phyloP scores from a whole-genome alignment of 2,888 invertebrate species.

The Meloe dianella region DNA sequence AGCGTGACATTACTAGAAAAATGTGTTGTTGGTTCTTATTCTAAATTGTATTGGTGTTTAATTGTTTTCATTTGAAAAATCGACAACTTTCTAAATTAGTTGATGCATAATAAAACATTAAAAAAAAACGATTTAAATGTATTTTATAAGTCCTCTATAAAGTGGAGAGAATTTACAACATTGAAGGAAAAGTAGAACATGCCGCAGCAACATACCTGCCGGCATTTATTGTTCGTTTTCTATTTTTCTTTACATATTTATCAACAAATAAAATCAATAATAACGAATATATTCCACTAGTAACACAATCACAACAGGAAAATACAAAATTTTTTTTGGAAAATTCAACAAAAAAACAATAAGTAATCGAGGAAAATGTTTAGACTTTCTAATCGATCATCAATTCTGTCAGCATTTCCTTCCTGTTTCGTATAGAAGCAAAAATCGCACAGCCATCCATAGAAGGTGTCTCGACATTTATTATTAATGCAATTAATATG shows the following conservation, averaged over 20 bases:
- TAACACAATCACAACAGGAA: too few relatives aligned
- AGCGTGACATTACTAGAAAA: background rate
- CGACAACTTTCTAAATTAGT: conserved; percentile 4
- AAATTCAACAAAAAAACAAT: background rate
- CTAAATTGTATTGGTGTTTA: too few relatives aligned
- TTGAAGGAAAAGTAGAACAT: conserved; percentile 1
- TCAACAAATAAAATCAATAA: background rate
- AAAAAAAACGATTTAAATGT: background rate
- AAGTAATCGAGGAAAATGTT: background rate
- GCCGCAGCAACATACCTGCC: background rate
- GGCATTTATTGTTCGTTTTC: background rate
- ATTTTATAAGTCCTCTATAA: background rate
- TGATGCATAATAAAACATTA: conserved; percentile 6
- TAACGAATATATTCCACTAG: too few relatives aligned
- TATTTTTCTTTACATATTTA: background rate
- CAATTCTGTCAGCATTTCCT: background rate
- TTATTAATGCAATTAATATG: background rate
- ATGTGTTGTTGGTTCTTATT: too few relatives aligned
- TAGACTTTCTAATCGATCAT: background rate
- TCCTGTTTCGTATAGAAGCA: background rate
- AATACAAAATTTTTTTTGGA: background rate
- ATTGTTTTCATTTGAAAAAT: background rate
- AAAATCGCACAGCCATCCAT: background rate
- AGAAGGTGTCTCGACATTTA: background rate
- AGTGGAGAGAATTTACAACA: conserved; percentile 1